Evolutionary conservation across 2,113 vertebrate genomes (phyloP).

Genomic region (Odobenus rosmarus): DNA sequence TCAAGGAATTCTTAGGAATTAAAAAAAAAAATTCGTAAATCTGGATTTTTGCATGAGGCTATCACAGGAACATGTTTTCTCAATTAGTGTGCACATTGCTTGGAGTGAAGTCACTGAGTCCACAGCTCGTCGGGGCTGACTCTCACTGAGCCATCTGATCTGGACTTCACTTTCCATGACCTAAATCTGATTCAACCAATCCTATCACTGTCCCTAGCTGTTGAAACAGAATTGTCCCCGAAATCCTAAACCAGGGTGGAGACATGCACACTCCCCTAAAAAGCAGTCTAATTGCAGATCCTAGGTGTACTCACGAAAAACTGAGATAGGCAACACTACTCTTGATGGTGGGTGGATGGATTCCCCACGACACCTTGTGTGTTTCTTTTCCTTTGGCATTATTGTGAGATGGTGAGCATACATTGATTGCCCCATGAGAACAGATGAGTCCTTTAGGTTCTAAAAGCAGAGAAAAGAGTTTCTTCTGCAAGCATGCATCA

Average conservation of each 20-base stretch:
- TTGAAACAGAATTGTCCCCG: not conserved
- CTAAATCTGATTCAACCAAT: constrained; percentile 3
- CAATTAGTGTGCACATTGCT: constrained; percentile 72
- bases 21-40: constrained; percentile 70
- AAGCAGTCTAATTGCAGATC: not conserved
- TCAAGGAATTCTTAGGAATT: constrained; percentile 77
- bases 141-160: constrained; percentile 45
- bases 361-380: not conserved
- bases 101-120: constrained; percentile 62
- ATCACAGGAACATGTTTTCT: constrained; percentile 78
- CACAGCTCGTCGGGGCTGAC: not conserved
- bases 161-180: constrained; percentile 45
- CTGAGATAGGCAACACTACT: not conserved
- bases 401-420: not conserved
- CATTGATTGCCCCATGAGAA: not conserved
- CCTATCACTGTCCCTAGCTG: not conserved
- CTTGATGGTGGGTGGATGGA: not conserved
- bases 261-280: not conserved
- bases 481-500: constrained; percentile 53
- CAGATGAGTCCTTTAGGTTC: constrained; percentile 36
- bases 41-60: constrained; percentile 77
- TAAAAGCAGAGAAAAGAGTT: constrained; percentile 48
- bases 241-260: not conserved
- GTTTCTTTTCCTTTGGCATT: not conserved
- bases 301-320: not conserved